Conservation (phyloP, 2,888 invertebrate species). For the Onchidella celtica region DNA sequence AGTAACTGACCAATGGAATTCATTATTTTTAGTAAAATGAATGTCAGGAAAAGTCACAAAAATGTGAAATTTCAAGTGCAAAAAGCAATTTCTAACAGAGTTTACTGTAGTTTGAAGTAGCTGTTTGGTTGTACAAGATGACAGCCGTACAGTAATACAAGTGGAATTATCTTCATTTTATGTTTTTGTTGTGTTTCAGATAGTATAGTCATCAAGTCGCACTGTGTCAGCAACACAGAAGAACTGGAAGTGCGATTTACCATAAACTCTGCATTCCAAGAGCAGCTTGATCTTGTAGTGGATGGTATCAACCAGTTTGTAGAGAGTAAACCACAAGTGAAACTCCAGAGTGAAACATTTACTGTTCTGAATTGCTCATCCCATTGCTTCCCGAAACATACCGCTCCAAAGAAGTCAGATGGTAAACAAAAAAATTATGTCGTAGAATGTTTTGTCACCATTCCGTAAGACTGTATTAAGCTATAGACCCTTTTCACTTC, state of each 20-base stretch:
- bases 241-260: not conserved
- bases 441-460: not conserved
- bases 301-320: not conserved
- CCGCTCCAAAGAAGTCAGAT: not conserved
- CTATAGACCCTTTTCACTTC: not conserved
- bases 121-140: too few species aligned
- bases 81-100: too few species aligned
- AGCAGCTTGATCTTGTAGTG: not conserved
- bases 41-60: too few species aligned
- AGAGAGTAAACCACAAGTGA: not conserved
- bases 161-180: too few species aligned
- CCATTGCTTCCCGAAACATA: not conserved
- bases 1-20: too few species aligned
- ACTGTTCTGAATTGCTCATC: not conserved
- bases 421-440: not conserved
- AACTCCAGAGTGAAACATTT: not conserved
- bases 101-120: too few species aligned
- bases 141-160: too few species aligned
- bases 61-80: too few species aligned
- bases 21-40: too few species aligned
- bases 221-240: not conserved
- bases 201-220: too few species aligned
- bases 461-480: not conserved
- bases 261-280: not conserved
- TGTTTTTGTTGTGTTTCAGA: too few species aligned